Base-by-base conservation (phyloP, 2,888 invertebrate species). In the Polymixis flavicincta region DNA sequence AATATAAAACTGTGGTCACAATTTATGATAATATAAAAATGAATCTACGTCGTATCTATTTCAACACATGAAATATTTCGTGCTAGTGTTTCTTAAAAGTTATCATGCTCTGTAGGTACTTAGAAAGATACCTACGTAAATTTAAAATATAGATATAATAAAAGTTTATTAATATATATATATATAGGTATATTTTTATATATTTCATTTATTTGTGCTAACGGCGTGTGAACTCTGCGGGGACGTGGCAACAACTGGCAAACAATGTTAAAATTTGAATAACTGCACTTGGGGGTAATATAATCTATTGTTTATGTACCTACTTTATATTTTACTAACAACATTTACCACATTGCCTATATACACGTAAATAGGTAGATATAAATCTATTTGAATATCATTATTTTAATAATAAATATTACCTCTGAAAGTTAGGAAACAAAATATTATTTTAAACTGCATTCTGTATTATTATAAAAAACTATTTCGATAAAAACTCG, bases 1-100 rank as follows among this genome's bases (percentile, higher is more conserved):
- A 96, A 97, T 97, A 97, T 97, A 97, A 96, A 96, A 96, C 95
- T 93, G 96, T 96, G 96, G 97, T 97, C 97, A 96, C 96, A 96
- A 96, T 96, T 95, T 92, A 94, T 92, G 90, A 92, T 94, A 95
- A 93, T 94, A 95, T 93, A 95, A 95, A 95, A 96, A 95, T 92
- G 93, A 94, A 94, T 93, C 95, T 95, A 96, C 94, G 83, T 89
- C 90, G 89, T 92, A 93, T 90, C 95, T 95, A 95, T 94, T 92
- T 92, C 91, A 95, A 95, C 92, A 93, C 91, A 92, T 93, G 91
- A 92, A 93, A 92, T 93, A 92, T 93, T 92, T 94, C 93, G 95
- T 95, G 95, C 95, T 95, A 93, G 92, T 93, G 94, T 93, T 92
- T 89, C 92, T 93, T 94, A 93, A 88, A 88, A 88, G 82, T 91